Evolutionary conservation across 2,113 vertebrate genomes (phyloP).

Genomic region (Pontoporia blainvillei): DNA sequence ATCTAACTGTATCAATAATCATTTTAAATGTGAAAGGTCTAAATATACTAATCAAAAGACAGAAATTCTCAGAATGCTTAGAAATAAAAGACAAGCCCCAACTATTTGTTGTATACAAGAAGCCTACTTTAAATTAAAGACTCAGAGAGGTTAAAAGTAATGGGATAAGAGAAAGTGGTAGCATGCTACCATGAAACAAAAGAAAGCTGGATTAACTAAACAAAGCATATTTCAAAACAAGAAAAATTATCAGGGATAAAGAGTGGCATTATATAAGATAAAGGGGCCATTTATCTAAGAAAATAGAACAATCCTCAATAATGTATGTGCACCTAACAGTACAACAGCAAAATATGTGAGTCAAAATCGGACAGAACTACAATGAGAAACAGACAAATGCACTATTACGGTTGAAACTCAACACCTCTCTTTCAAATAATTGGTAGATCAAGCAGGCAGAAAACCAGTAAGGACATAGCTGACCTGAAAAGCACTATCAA

Average conservation of each 20-base stretch:
- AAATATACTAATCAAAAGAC: neutral
- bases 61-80: neutral
- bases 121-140: neutral
- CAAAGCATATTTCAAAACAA: neutral
- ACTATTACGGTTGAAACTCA: neutral
- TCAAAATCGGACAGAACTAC: neutral
- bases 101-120: neutral
- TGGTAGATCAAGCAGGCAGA: neutral
- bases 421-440: neutral
- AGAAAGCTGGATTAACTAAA: neutral
- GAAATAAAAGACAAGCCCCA: neutral
- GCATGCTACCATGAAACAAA: neutral
- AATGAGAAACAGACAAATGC: neutral
- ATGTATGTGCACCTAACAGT: neutral
- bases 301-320: neutral
- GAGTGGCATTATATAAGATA: neutral
- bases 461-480: neutral
- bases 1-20: neutral
- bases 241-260: neutral
- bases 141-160: neutral
- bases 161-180: neutral
- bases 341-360: neutral
- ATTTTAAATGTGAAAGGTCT: neutral
- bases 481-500: neutral
- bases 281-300: neutral